Evolutionary conservation across 2,797 vertebrate species (phyloP), one percentile per base, ranked within the genome.

Genomic region (Scolopax bukidnonensis): DNA sequence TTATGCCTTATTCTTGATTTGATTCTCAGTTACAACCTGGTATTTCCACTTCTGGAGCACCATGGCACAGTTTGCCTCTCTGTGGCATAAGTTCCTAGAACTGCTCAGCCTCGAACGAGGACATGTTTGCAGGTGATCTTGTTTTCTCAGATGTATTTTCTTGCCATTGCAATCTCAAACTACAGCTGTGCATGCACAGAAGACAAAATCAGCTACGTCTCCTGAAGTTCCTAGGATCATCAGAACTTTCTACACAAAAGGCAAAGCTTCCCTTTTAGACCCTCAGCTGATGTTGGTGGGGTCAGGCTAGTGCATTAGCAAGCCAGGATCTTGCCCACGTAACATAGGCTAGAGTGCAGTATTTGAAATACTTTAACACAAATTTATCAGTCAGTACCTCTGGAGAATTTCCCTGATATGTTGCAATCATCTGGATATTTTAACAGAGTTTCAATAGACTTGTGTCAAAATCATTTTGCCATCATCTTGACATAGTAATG

Each of bases 401-500:
- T 27, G 68, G 91, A 88, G 86, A 84, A 70, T 96, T 94, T 78
- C 19, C 67, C 73, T 95, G 92, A 81, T 93, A 81, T 14, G 69
- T 93, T 96, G 94, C 94, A 95, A 78, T 97, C 94, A 91, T 95
- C 95, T 88, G 92, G 94, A 94, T 97, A 95, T 96, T 93, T 94
- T 96, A 97, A 89, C 68, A 75, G 87, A 90, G 89, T 96, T 97
- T 94, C 95, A 96, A 25, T 92, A 96, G 94, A 88, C 74, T 93
- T 96, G 83, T 56, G 0, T 97, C 93, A 93, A 97, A 96, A 97
- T 95, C 82, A 93, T 96, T 95, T 93, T 96, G 74, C 87, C 91
- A 94, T 97, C 94, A 97, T 96, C 94, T 96, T 96, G 96, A 97
- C 96, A 97, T 80, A 87, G 89, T 97, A 97, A 97, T 96, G 74